Base-by-base conservation (phyloP, 2,797 vertebrate genomes). In the Micrastur ruficollis region DNA sequence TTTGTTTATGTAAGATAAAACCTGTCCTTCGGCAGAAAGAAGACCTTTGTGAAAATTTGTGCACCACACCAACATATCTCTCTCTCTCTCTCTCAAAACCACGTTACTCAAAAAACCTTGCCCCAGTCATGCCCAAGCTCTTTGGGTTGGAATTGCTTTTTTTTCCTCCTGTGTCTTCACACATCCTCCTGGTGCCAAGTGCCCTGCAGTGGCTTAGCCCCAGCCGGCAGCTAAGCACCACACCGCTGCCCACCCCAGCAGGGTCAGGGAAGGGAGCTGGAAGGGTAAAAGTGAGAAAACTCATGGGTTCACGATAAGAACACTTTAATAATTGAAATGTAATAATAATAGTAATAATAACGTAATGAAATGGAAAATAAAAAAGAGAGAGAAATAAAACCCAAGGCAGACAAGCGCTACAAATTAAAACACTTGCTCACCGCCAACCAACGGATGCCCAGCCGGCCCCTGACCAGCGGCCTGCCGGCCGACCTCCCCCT, bases 101-200 rank as follows among this genome's bases (percentile, higher is more conserved):
- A 5, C 6, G 13, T 58, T 62, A n/a, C 14, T 59, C 23, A 34
- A 20, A 17, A 81, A 89, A 78, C n/a, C 27, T 72, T 65, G 9
- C 19, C 27, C 25, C 1, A 2, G 0, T 52, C 3, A 3, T 81
- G 81, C 22, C 59, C 11, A 4, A 56, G 14, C 8, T 59, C 31
- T 73, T 67, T 21, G 7, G 36, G 42, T 22, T 46, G 9, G 15
- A 16, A 62, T 58, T 70, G 2, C 32, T n/a, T 27, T 20, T 52
- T 90, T 61, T 65, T 49, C 8, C 25, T 75, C 47, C 16, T 26
- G 29, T 72, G 52, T 47, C n/a, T 80, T 65, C 65, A 36, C 3
- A 2, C 20, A 25, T 66, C 22, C 34, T 79, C 72, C 80, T 53
- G 38, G 15, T 49, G 55, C 52, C 61, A 76, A 80, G 27, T 27